Evolutionary conservation across 2,797 vertebrate species (phyloP), one percentile per base, ranked within the genome.

Genomic region (Chelon auratus): DNA sequence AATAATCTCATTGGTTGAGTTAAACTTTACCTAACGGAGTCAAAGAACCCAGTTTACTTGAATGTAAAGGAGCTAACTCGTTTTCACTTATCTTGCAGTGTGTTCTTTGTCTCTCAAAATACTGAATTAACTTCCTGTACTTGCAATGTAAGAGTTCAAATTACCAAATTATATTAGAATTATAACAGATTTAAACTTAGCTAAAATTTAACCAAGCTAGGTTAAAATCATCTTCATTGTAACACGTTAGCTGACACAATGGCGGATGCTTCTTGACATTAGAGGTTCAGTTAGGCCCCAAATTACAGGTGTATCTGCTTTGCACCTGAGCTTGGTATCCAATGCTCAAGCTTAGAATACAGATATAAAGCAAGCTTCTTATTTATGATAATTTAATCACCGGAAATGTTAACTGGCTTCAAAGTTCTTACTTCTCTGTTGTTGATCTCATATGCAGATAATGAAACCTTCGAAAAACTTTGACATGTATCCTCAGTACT

Each of bases 1-100:
- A 5, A 33, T 68, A 22, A 55, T 68, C 24, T 42, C 18, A 18
- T 17, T 50, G 42, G 58, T n/a, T 72, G 37, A 47, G 58, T 68
- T 40, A 22, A 37, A 77, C 1, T 24, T 11, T 3, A 72, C 42
- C n/a, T 45, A 45, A 11, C 0, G 0, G 42, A 72, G 22, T 13
- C 9, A 47, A 39, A 67, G 22, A 40, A 9, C 11, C 9, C 3
- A 24, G 33, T 11, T 51, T 33, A 7, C 30, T 6, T 6, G 7
- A 33, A 5, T 33, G 30, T 33, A 8, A 8, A 33, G 30, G 6
- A 33, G 30, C 5, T 33, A 33, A 33, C 15, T 13, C 4, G 20
- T 36, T 50, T 43, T 17, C 15, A 37, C 13, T 15, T n/a, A 52
- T 18, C 47, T 62, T 22, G 33, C 18, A 48, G 9, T 7, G 2